phyloP scores from a whole-genome alignment of 2,113 vertebrate genomes.

The Deroptyus accipitrinus region DNA sequence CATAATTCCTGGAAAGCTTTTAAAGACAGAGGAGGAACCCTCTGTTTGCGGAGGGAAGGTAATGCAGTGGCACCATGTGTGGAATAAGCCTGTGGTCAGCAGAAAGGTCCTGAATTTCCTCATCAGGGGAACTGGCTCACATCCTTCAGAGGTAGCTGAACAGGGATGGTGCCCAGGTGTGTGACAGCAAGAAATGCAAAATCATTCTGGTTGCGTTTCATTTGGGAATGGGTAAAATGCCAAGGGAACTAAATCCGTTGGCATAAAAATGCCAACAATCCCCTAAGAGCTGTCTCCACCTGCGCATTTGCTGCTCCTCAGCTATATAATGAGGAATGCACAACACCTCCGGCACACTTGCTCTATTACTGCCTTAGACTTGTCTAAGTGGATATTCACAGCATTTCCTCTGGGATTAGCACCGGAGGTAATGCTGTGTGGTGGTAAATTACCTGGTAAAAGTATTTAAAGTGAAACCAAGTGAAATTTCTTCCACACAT shows the following conservation, averaged over 20 bases:
- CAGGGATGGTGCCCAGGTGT: neutral
- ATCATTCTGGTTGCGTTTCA: neutral
- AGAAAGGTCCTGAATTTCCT: neutral
- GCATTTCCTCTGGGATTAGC: neutral
- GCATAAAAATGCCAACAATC: neutral
- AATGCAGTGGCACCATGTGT: accelerated
- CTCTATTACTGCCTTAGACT: neutral
- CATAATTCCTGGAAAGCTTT: neutral
- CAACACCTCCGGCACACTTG: neutral
- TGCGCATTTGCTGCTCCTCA: neutral
- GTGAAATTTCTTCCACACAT: neutral
- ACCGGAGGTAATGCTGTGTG: neutral
- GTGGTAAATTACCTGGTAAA: neutral
- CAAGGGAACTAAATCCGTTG: neutral
- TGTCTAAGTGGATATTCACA: neutral
- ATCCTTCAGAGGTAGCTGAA: neutral
- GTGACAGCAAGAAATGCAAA: neutral
- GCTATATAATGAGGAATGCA: neutral
- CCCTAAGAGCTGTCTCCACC: accelerated
- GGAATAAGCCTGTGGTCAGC: neutral
- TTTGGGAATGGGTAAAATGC: neutral
- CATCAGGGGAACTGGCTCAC: neutral
- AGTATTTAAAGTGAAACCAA: neutral
- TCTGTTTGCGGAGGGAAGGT: neutral
- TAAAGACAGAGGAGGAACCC: neutral